Conservation (phyloP, 2,797 vertebrate species). For the Melanotaenia nigrans region DNA sequence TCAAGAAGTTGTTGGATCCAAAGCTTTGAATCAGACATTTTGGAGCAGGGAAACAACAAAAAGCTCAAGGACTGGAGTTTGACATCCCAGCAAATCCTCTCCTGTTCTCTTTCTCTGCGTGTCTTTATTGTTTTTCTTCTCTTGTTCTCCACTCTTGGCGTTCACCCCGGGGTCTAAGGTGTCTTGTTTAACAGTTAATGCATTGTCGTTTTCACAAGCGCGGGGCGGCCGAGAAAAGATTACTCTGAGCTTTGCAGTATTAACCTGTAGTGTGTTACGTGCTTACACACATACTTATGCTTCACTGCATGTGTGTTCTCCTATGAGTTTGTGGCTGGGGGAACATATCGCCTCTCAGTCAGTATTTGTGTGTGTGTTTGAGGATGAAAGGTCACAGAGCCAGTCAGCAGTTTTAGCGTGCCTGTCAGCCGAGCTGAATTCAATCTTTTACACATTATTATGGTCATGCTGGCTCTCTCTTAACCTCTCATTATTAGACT, state of each 20-base stretch:
- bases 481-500: conserved; percentile 73
- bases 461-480: conserved; percentile 57
- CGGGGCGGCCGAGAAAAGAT: conserved; percentile 73
- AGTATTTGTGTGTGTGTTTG: conserved; percentile 30
- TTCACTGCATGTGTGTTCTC: conserved; percentile 51
- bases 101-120: no score
- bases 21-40: no score
- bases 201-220: conserved; percentile 72
- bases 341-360: conserved; percentile 67
- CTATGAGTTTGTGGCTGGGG: conserved; percentile 50
- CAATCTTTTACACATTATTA: conserved; percentile 79
- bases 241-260: conserved; percentile 68
- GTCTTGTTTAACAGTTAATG: conserved; percentile 80
- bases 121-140: no score
- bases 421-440: conserved; percentile 74
- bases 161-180: conserved; percentile 68
- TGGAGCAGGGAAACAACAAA: no score
- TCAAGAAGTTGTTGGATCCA: no score
- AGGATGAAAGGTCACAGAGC: conserved; percentile 63
- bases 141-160: conserved; percentile 21
- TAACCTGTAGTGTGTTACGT: conserved; percentile 68
- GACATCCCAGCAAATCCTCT: background rate
- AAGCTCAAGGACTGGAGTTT: no score
- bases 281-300: conserved; percentile 39
- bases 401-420: conserved; percentile 73